Evolutionary conservation across 2,113 vertebrate genomes (phyloP).

Genomic region (Sinocyclocheilus maitianheensis): DNA sequence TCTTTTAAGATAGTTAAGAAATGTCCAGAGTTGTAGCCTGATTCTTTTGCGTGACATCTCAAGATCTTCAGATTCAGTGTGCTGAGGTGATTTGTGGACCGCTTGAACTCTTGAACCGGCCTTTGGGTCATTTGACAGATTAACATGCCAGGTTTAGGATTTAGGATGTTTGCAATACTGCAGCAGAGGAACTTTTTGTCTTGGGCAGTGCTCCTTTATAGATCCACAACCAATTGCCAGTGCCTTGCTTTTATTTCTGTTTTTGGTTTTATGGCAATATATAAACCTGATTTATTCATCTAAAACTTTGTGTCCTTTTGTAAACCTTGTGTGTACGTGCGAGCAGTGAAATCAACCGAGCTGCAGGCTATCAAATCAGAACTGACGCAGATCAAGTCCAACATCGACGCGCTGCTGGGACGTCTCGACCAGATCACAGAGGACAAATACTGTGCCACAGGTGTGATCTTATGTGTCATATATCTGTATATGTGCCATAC

Average conservation of each 20-base stretch:
- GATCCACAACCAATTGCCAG: neutral
- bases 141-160: neutral
- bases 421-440: slow-evolving; percentile 90
- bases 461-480: slow-evolving; percentile 62
- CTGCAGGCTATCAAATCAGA: slow-evolving; percentile 91
- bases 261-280: slow-evolving; percentile 17
- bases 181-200: neutral
- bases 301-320: slow-evolving; percentile 10
- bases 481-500: neutral
- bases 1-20: neutral
- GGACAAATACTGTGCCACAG: slow-evolving; percentile 80
- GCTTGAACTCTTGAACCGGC: slow-evolving; percentile 11
- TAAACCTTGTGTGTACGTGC: slow-evolving; percentile 16
- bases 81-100: neutral
- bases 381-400: slow-evolving; percentile 92
- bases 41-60: no score
- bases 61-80: neutral
- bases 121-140: neutral
- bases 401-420: slow-evolving; percentile 90
- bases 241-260: neutral
- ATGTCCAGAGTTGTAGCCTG: neutral
- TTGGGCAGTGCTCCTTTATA: neutral
- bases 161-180: neutral
- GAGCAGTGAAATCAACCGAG: slow-evolving; percentile 84
- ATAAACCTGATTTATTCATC: slow-evolving; percentile 14